These are phyloP conservation scores for Acanthacorydalis orientalis DNA, from an alignment of 2,888 invertebrate genomes.

Conservation along the genomic window DNA sequence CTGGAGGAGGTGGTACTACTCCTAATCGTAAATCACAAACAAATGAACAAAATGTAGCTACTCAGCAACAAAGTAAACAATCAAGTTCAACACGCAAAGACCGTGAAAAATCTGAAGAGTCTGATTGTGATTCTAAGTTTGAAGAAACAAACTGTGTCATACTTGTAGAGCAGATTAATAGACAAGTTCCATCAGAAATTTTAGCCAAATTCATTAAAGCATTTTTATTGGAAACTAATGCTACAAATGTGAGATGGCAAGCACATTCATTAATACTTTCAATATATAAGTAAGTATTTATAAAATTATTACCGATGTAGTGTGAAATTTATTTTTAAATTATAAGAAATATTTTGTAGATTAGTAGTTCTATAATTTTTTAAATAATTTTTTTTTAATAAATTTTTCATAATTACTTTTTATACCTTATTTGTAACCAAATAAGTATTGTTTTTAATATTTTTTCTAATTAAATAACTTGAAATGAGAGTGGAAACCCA, in stretches of 20 bases:
- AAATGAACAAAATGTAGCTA: slow-evolving; percentile 12
- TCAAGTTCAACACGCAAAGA: slow-evolving; percentile 29
- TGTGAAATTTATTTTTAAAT: neutral
- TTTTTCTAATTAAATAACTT: too few relatives aligned
- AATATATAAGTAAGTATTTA: slow-evolving; percentile 48
- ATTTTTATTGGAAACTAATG: slow-evolving; percentile 85
- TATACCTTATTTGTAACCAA: too few relatives aligned
- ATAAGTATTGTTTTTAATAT: too few relatives aligned
- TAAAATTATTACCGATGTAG: neutral
- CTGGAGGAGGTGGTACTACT: slow-evolving; percentile 20
- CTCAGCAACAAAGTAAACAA: slow-evolving; percentile 13
- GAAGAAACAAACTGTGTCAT: slow-evolving; percentile 49
- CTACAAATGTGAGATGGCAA: slow-evolving; percentile 87
- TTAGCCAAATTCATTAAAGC: slow-evolving; percentile 67
- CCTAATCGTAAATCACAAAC: slow-evolving; percentile 15
- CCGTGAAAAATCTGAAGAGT: slow-evolving; percentile 49
- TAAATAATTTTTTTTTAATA: neutral
- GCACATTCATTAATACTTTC: slow-evolving; percentile 75
- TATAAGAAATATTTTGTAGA: neutral
- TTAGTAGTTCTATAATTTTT: too few relatives aligned
- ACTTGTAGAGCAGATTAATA: slow-evolving; percentile 53
- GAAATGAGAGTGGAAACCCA: too few relatives aligned
- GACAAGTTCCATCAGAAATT: slow-evolving; percentile 43
- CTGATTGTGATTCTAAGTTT: slow-evolving; percentile 44
- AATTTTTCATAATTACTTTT: too few relatives aligned